Conservation (phyloP, 35 echinoderm and acorn worm genomes). For the Diadema setosum region DNA sequence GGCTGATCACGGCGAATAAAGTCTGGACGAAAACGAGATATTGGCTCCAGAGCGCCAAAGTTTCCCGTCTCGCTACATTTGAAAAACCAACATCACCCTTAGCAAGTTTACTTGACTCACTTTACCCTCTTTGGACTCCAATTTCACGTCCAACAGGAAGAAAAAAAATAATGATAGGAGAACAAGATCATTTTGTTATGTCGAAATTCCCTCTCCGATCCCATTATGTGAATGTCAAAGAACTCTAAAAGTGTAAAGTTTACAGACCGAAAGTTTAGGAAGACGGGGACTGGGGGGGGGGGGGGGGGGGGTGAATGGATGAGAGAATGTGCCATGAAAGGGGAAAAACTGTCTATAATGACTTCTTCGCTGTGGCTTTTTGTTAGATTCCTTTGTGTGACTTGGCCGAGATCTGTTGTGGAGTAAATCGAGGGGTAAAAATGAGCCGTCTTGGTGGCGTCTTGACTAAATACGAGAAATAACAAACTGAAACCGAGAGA, state of each 20-base stretch:
- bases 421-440: background rate
- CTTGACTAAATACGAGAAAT: background rate
- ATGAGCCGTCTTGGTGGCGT: background rate
- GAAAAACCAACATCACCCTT: conserved; percentile 18
- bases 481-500: too few species aligned
- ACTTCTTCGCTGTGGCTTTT: background rate
- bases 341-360: too few species aligned
- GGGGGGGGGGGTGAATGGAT: background rate
- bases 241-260: too few species aligned
- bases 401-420: background rate
- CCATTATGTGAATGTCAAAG: too few species aligned
- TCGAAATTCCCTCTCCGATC: too few species aligned
- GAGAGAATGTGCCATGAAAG: background rate
- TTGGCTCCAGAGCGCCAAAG: background rate
- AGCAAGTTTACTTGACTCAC: background rate
- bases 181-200: too few species aligned
- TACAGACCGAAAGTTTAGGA: too few species aligned
- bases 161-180: too few species aligned
- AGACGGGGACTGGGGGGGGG: background rate
- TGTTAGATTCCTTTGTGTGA: background rate
- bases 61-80: conserved; percentile 15
- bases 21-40: too few species aligned
- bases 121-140: background rate
- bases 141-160: too few species aligned
- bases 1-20: too few species aligned